These are phyloP conservation scores for Brachyhypopomus occidentalis DNA, from an alignment of 2,113 vertebrate species.

Conservation along the genomic window DNA sequence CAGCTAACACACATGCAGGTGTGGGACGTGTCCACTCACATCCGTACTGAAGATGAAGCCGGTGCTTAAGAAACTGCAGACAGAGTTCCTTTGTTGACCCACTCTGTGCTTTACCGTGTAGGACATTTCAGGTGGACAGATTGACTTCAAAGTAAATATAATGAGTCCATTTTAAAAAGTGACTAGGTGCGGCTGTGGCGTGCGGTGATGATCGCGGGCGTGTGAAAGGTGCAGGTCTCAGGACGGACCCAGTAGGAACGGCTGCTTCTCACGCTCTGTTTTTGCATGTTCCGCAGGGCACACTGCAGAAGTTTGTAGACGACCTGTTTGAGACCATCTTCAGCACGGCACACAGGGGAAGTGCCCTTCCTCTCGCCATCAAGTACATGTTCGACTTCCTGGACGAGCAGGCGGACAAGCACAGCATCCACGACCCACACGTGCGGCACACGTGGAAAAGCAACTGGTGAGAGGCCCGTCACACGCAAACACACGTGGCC, in stretches of 20 bases:
- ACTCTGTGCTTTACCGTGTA: too few species aligned
- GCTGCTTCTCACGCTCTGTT: neutral
- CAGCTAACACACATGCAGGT: neutral
- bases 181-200: too few species aligned
- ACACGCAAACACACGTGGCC: neutral
- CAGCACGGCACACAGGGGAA: conserved; percentile 96
- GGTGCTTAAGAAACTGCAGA: too few species aligned
- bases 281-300: conserved; percentile 78
- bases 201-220: too few species aligned
- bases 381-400: conserved; percentile 99
- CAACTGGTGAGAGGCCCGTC: conserved; percentile 86
- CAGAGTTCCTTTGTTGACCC: too few species aligned
- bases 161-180: too few species aligned
- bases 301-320: conserved; percentile 97
- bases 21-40: neutral
- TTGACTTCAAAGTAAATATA: too few species aligned
- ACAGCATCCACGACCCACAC: conserved; percentile 94
- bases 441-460: conserved; percentile 99
- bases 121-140: too few species aligned
- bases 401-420: conserved; percentile 97
- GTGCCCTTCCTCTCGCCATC: conserved; percentile 94
- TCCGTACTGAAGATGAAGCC: too few species aligned
- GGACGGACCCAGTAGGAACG: neutral
- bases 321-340: conserved; percentile 99
- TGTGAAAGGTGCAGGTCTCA: too few species aligned